phyloP scores from a whole-genome alignment of 2,797 vertebrate genomes.

The Spatula clypeata region DNA sequence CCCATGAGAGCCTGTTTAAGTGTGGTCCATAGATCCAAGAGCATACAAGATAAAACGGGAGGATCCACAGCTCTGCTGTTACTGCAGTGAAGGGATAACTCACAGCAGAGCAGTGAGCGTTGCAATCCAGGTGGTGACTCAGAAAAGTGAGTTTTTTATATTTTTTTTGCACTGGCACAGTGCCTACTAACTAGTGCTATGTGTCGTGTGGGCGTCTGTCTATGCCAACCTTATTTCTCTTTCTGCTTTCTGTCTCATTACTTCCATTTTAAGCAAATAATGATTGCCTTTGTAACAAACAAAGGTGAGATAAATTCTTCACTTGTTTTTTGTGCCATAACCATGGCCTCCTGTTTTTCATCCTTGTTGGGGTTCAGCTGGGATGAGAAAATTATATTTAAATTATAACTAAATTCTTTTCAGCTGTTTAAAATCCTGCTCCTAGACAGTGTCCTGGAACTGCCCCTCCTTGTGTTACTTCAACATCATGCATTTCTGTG shows the following conservation, averaged over 20 bases:
- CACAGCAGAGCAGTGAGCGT: fast-evolving
- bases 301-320: not conserved
- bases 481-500: not conserved
- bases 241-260: not conserved
- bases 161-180: not conserved
- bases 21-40: fast-evolving
- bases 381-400: not conserved
- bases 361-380: not conserved
- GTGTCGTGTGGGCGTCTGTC: fast-evolving
- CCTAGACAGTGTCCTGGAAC: not conserved
- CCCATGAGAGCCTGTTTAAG: not conserved
- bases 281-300: not conserved
- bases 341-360: not conserved
- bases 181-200: not conserved
- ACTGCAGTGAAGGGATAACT: fast-evolving
- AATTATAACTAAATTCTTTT: not conserved
- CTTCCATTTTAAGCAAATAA: not conserved
- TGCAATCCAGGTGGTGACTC: not conserved
- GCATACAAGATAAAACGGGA: fast-evolving
- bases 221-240: not conserved
- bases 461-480: not conserved
- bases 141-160: not conserved
- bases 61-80: not conserved
- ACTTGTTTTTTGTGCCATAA: not conserved
- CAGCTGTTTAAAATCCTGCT: not conserved